Evolutionary conservation across 2,797 vertebrate genomes (phyloP).

Genomic region (Scleropages formosus): DNA sequence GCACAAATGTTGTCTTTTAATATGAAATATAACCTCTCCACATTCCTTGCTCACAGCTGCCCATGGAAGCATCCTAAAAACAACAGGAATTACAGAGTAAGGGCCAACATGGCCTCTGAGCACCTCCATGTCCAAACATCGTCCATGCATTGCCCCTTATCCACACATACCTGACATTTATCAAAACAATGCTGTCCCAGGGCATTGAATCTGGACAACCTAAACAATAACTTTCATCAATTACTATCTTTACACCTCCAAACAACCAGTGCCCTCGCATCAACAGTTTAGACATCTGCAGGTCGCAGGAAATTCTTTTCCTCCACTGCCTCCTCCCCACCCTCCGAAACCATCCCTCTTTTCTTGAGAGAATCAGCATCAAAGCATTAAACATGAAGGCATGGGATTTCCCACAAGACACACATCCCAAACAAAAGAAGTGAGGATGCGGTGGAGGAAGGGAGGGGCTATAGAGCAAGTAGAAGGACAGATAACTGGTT

Average conservation of each 20-base stretch:
- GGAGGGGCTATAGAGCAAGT: too few species aligned
- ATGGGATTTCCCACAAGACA: background rate
- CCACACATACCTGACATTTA: conserved; percentile 31
- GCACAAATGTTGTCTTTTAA: conserved; percentile 58
- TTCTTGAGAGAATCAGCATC: background rate
- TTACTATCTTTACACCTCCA: conserved; percentile 30
- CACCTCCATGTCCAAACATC: background rate
- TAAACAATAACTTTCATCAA: conserved; percentile 36
- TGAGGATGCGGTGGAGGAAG: too few species aligned
- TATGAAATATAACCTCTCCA: conserved; percentile 40
- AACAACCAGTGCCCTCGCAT: conserved; percentile 43
- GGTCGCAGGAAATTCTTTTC: conserved; percentile 35
- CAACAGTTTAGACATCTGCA: conserved; percentile 42
- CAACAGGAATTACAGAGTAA: conserved; percentile 29
- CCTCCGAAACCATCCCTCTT: background rate
- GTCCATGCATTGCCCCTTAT: background rate
- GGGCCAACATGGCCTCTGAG: conserved; percentile 1
- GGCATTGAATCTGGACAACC: conserved; percentile 32
- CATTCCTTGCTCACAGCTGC: conserved; percentile 44
- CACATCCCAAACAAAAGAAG: background rate
- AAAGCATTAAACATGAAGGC: background rate
- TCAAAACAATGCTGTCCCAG: conserved; percentile 36
- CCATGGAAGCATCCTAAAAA: conserved; percentile 23
- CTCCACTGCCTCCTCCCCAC: conserved; percentile 8
- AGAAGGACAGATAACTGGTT: too few species aligned